Evolutionary conservation across 2,797 vertebrate genomes (phyloP).

Genomic region (Paguma larvata): DNA sequence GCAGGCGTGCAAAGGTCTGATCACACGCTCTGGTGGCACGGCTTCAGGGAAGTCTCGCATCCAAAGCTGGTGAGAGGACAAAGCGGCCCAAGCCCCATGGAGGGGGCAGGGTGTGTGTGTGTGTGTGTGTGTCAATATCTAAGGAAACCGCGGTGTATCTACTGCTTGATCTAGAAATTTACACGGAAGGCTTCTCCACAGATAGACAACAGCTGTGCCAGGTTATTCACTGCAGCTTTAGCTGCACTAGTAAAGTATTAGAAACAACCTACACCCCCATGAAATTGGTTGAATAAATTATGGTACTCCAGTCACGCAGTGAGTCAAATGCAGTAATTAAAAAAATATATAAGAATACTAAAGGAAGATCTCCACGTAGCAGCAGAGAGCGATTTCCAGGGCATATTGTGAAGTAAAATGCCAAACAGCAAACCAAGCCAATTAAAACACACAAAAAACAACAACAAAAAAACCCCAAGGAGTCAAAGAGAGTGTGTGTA

Average conservation of each 20-base stretch:
- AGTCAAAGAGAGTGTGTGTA: not conserved
- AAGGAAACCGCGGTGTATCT: not conserved
- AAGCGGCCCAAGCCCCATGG: not conserved
- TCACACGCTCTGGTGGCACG: not conserved
- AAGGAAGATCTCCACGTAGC: not conserved
- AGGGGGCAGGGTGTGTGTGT: not conserved
- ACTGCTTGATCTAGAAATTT: not conserved
- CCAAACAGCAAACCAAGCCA: not conserved
- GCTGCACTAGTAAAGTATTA: not conserved
- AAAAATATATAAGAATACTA: not conserved
- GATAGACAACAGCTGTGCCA: not conserved
- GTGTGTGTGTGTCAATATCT: not conserved
- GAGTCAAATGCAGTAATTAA: not conserved
- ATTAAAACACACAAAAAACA: not conserved
- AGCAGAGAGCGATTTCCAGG: not conserved
- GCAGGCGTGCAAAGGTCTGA: not conserved
- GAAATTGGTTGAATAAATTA: not conserved
- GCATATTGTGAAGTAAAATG: not conserved
- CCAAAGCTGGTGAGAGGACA: not conserved
- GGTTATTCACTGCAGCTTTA: not conserved
- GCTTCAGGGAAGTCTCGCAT: not conserved
- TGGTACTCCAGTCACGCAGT: not conserved
- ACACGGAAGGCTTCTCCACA: not conserved
- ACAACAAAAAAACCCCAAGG: not conserved
- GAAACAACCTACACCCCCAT: not conserved